Conservation (phyloP, 1,140 invertebrate species). For the Plodia interpunctella region DNA sequence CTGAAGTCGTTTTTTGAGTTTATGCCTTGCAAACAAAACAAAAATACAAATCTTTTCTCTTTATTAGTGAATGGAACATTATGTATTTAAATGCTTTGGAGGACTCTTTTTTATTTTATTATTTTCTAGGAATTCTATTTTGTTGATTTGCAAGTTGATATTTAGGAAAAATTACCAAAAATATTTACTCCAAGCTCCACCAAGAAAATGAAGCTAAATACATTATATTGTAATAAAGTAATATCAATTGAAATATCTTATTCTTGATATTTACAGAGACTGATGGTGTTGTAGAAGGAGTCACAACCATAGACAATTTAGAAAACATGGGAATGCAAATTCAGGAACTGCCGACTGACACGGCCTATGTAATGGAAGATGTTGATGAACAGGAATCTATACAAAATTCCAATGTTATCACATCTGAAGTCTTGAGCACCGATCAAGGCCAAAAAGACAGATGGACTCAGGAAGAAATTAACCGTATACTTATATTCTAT, state of each 20-base stretch:
- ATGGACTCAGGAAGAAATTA: conserved; percentile 56
- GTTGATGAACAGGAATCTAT: neutral
- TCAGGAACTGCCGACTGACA: neutral
- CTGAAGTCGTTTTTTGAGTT: too few species aligned
- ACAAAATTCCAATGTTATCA: neutral
- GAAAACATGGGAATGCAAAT: neutral
- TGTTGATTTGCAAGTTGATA: too few species aligned
- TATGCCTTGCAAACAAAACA: too few species aligned
- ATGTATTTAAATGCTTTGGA: too few species aligned
- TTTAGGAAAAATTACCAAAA: too few species aligned
- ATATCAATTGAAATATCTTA: neutral
- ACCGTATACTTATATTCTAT: conserved; percentile 54
- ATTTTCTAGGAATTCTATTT: too few species aligned
- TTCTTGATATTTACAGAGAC: neutral
- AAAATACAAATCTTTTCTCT: too few species aligned
- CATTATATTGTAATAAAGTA: too few species aligned
- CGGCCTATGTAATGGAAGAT: neutral
- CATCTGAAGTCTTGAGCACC: neutral
- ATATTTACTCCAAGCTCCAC: too few species aligned
- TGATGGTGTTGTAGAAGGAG: neutral
- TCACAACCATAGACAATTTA: neutral
- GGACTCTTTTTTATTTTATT: too few species aligned
- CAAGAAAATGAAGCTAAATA: too few species aligned
- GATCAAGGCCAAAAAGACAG: conserved; percentile 27
- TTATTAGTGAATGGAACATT: too few species aligned